Evolutionary conservation across 2,113 vertebrate species (phyloP).

Genomic region (Carlito syrichta): DNA sequence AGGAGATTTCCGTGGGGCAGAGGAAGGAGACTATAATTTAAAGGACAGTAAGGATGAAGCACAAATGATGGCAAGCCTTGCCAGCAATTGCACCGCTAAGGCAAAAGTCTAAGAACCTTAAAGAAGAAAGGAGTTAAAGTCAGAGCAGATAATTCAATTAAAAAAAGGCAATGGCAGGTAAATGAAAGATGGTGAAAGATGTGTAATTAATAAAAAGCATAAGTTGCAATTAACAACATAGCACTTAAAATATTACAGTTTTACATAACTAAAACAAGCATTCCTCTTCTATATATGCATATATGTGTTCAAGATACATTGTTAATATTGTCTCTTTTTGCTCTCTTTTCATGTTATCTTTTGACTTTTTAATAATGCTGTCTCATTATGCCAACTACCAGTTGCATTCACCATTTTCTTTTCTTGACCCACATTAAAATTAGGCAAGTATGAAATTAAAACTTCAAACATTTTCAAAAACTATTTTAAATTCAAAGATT

Average conservation of each 20-base stretch:
- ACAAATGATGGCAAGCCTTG: constrained; percentile 37
- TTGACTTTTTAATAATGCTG: not conserved
- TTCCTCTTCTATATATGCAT: not conserved
- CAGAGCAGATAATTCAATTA: constrained; percentile 51
- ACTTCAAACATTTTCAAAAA: constrained; percentile 66
- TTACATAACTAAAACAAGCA: constrained; percentile 67
- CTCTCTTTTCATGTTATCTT: not conserved
- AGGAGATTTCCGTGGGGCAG: constrained; percentile 10
- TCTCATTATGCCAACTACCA: constrained; percentile 30
- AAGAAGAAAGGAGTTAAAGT: constrained; percentile 45
- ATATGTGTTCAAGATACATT: constrained; percentile 27
- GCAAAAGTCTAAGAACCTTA: constrained; percentile 61
- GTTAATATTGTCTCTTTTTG: not conserved
- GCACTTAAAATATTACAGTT: constrained; percentile 40
- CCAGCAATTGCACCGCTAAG: not conserved
- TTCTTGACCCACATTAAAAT: constrained; percentile 70
- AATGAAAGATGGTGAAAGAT: constrained; percentile 60
- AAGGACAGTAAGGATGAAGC: constrained; percentile 11
- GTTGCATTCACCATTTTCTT: constrained; percentile 33
- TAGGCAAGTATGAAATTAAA: constrained; percentile 72
- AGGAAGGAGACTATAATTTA: constrained; percentile 36
- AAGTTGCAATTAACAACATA: constrained; percentile 62
- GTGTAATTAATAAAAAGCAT: constrained; percentile 58
- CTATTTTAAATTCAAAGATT: constrained; percentile 74
- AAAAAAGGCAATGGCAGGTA: constrained; percentile 51